Evolutionary conservation across 2,888 invertebrate genomes (phyloP), one percentile per base, ranked within the genome.

Genomic region (Lordiphosa andalusiaca): DNA sequence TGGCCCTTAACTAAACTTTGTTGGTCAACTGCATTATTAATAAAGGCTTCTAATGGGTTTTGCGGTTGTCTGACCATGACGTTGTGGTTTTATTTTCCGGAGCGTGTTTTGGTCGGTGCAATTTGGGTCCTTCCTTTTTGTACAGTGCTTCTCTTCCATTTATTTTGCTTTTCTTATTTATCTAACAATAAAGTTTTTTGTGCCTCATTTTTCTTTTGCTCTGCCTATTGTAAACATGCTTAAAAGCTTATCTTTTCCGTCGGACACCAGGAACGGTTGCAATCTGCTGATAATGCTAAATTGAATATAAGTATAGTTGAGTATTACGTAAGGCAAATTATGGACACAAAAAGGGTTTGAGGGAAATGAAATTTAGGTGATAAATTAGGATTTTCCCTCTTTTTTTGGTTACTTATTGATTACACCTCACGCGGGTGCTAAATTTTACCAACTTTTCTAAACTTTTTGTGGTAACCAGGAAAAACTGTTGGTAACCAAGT

Each of bases 211-310:
- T 12, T n/a, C 52, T 19, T 19, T 61, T 35, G 3, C 1, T 40
- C 19, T 19, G 13, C 41, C 30, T 44, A 23, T 44, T 25, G 35
- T 53, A 58, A 52, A 61, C 52, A 64, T 48, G 48, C 41, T 61
- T 53, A 42, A 36, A 30, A 44, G 54, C 83, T 70, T 73, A 82
- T 78, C 82, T 51, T 10, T 23, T 12, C 33, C 23, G 12, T 21
- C 37, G 30, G 40, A 49, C 53, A 25, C 44, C 21, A 40, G 9
- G 10, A 4, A 30, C 9, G 10, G 10, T 10, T 30, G 30, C 30
- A 30, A 30, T 30, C 30, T 30, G 65, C 73, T 83, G 84, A 83
- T 80, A 80, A 49, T 38, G 58, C 81, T 55, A 36, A 40, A 64
- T 23, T 40, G 33, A 50, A 41, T 50, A 50, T 16, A 40, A 39